Percentiles rank a stretch among this genome's conserved stretches.
Conservation (phyloP, 64 coral and sea anemone species). For the Anthopleura sola region DNA sequence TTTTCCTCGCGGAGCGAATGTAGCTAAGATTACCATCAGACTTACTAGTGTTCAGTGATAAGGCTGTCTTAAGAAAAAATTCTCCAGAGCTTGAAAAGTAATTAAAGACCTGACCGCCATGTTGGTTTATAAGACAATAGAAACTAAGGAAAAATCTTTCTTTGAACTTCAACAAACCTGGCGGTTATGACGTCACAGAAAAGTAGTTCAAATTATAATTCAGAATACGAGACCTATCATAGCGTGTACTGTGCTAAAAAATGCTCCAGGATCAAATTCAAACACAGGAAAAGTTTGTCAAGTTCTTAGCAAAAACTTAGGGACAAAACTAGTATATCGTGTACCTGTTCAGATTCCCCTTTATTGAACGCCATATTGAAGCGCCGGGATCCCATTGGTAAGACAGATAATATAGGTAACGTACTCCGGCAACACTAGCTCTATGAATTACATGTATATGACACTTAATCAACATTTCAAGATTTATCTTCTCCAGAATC, state of each 20-base stretch:
- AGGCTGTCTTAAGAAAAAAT: too few relatives aligned
- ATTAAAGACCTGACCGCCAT: neutral
- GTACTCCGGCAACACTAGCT: neutral
- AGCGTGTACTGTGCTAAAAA: too few relatives aligned
- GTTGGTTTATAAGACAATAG: too few relatives aligned
- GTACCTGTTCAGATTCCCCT: neutral
- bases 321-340: neutral
- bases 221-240: too few relatives aligned
- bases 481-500: neutral
- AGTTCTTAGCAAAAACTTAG: neutral
- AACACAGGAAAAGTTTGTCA: too few relatives aligned
- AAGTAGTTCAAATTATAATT: neutral
- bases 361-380: neutral
- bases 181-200: neutral
- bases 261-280: too few relatives aligned
- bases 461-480: neutral
- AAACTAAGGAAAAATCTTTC: too few relatives aligned
- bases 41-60: neutral
- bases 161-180: neutral
- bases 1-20: neutral
- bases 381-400: neutral
- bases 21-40: neutral
- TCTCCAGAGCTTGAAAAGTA: neutral
- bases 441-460: neutral
- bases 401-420: neutral